Evolutionary conservation across 1,140 invertebrate genomes (phyloP).

Genomic region (Drosophila cardini): DNA sequence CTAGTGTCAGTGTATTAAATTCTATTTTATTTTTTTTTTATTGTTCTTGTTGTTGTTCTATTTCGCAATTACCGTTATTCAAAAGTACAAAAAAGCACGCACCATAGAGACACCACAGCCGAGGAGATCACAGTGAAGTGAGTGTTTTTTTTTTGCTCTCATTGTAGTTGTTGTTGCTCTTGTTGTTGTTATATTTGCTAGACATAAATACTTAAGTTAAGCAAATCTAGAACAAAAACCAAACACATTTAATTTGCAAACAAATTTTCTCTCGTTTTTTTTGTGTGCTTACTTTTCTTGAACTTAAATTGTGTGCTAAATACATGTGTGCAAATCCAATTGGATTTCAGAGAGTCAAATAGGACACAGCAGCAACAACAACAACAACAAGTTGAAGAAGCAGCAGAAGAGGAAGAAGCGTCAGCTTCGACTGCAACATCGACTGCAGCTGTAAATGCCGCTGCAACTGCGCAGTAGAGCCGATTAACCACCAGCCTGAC

Average conservation of each 20-base stretch:
- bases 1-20: conserved; percentile 53
- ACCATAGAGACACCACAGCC: conserved; percentile 13
- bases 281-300: conserved; percentile 21
- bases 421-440: neutral
- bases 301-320: conserved; percentile 32
- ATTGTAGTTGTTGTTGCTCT: conserved; percentile 12
- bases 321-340: conserved; percentile 13
- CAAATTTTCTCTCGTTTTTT: conserved; percentile 30
- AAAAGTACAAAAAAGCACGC: conserved; percentile 18
- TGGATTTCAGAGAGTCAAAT: conserved; percentile 34
- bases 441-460: conserved; percentile 30
- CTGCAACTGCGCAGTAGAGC: conserved; percentile 42
- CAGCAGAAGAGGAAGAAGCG: conserved; percentile 13
- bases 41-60: conserved; percentile 40
- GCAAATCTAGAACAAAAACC: neutral
- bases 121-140: conserved; percentile 67
- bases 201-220: neutral
- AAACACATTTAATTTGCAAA: conserved; percentile 5
- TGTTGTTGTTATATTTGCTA: conserved; percentile 4
- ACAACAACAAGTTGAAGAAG: neutral
- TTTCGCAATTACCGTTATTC: conserved; percentile 64
- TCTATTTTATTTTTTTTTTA: conserved; percentile 51
- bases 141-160: conserved; percentile 58
- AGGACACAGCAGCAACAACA: conserved; percentile 28
- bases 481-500: conserved; percentile 74